Evolutionary conservation across 2,797 vertebrate species (phyloP).

Genomic region (Takifugu rubripes): DNA sequence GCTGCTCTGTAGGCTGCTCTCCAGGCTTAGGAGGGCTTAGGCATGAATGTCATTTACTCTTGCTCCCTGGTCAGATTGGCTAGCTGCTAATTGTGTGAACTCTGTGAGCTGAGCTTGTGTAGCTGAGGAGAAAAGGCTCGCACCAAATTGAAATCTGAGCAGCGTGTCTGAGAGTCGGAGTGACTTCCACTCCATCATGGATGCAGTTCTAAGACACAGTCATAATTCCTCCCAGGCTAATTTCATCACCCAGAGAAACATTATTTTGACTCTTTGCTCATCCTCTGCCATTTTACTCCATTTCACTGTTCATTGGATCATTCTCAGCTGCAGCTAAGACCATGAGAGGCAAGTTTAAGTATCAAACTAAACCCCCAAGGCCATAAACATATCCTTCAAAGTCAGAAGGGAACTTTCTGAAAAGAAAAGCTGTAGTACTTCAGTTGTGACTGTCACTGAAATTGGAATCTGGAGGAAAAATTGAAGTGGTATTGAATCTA

Average conservation of each 20-base stretch:
- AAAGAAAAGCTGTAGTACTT: no score
- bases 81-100: slow-evolving; percentile 77
- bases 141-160: slow-evolving; percentile 79
- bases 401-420: no score
- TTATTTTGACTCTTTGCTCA: slow-evolving; percentile 26
- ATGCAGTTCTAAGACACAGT: slow-evolving; percentile 53
- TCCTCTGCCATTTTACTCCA: slow-evolving; percentile 30
- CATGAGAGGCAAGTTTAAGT: background rate
- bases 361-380: slow-evolving; percentile 1
- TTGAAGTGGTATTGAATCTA: no score
- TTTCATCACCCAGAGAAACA: slow-evolving; percentile 58
- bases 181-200: slow-evolving; percentile 43
- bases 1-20: slow-evolving; percentile 52
- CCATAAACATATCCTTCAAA: no score
- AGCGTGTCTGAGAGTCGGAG: slow-evolving; percentile 71
- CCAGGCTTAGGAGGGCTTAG: slow-evolving; percentile 78
- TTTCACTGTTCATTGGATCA: slow-evolving; percentile 50
- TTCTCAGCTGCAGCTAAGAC: slow-evolving; percentile 4
- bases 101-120: slow-evolving; percentile 70
- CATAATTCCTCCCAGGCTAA: slow-evolving; percentile 58
- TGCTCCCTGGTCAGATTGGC: slow-evolving; percentile 67
- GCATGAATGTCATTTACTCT: slow-evolving; percentile 68
- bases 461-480: no score
- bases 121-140: slow-evolving; percentile 61
- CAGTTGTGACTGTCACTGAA: no score